Conservation (phyloP, 2,113 vertebrate genomes). For the Sinocyclocheilus anshuiensis region DNA sequence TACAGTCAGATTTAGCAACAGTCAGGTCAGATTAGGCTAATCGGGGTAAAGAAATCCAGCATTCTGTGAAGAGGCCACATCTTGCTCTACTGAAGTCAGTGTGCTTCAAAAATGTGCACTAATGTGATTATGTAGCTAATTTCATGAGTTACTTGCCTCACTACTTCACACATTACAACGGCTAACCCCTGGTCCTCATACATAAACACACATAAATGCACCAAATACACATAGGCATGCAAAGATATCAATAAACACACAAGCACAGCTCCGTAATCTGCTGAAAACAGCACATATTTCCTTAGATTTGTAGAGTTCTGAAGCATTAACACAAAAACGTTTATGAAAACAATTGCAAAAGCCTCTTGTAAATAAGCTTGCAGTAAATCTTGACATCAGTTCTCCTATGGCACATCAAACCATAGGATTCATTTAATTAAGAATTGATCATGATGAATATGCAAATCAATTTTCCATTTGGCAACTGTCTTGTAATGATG, state of each 20-base stretch:
- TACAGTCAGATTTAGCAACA: slow-evolving; percentile 64
- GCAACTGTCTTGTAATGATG: not conserved
- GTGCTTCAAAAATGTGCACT: slow-evolving; percentile 83
- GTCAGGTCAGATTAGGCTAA: slow-evolving; percentile 60
- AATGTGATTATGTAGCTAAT: slow-evolving; percentile 92
- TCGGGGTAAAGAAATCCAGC: slow-evolving; percentile 70
- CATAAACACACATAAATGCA: slow-evolving; percentile 26
- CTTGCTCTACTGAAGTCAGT: slow-evolving; percentile 81
- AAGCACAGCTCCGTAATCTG: slow-evolving; percentile 17
- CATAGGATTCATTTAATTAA: not conserved
- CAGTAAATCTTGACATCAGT: not conserved
- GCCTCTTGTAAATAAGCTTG: not conserved
- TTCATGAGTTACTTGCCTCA: slow-evolving; percentile 88
- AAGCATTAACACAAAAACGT: slow-evolving; percentile 32
- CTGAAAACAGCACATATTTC: slow-evolving; percentile 13
- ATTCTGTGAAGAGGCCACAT: slow-evolving; percentile 79
- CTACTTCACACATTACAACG: slow-evolving; percentile 85
- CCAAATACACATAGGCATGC: not conserved
- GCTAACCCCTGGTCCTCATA: slow-evolving; percentile 45
- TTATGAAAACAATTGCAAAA: slow-evolving; percentile 45
- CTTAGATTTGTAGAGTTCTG: slow-evolving; percentile 47
- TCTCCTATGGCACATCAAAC: not conserved
- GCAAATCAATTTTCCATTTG: not conserved
- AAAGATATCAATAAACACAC: slow-evolving; percentile 14
- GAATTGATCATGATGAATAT: not conserved